phyloP scores from a whole-genome alignment of 2,113 vertebrate species.

The Clarias batrachus region DNA sequence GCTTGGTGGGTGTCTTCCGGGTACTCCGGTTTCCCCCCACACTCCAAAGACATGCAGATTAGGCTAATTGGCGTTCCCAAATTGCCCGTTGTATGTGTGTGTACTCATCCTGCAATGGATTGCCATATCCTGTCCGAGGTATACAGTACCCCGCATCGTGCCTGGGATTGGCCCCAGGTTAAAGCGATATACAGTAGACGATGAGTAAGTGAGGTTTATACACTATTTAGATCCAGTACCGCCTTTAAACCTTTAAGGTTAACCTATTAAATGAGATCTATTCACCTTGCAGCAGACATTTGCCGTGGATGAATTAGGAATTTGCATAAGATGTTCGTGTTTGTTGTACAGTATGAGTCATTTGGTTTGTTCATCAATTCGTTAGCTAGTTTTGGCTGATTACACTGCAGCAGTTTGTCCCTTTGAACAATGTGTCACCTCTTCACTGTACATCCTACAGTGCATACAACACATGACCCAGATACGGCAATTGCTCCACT shows the following conservation, averaged over 20 bases:
- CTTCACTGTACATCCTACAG: constrained; percentile 2
- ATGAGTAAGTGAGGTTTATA: too few species aligned
- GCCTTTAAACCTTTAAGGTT: not conserved
- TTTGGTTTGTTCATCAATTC: not conserved
- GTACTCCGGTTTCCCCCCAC: too few species aligned
- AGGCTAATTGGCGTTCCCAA: too few species aligned
- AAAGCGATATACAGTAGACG: too few species aligned
- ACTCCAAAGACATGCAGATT: too few species aligned
- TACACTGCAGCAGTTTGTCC: constrained; percentile 6
- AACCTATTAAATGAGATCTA: not conserved
- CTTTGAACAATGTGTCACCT: constrained; percentile 26
- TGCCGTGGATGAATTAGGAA: not conserved
- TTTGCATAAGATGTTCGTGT: not conserved
- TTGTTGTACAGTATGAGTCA: not conserved
- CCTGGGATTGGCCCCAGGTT: too few species aligned
- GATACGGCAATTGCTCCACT: constrained; percentile 6
- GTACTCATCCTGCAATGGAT: too few species aligned
- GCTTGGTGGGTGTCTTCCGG: too few species aligned
- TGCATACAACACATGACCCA: constrained; percentile 19
- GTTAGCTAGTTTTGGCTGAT: not conserved
- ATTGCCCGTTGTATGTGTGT: too few species aligned
- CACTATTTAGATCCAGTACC: not conserved
- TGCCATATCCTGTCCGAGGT: too few species aligned
- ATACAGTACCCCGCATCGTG: too few species aligned
- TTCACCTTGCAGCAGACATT: not conserved